Percentiles rank a stretch among this genome's conserved stretches.
These are phyloP conservation scores for Dreissena polymorpha DNA, from an alignment of 1,140 invertebrate genomes.

Conservation along the genomic window DNA sequence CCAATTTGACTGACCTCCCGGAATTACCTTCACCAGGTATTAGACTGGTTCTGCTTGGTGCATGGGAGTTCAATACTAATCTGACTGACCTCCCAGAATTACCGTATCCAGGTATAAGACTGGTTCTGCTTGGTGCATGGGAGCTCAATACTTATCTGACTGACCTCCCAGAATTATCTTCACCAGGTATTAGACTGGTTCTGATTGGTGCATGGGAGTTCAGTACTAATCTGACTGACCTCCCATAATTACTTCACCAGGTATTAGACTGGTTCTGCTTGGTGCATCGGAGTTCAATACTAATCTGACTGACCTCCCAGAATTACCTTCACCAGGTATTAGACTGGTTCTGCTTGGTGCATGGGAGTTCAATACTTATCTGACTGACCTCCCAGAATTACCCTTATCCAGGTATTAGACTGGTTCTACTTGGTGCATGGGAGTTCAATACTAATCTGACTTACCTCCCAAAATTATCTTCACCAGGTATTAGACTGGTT, in stretches of 20 bases:
- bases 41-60: not conserved
- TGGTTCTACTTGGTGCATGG: no score
- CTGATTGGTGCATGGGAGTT: no score
- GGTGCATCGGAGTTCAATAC: not conserved
- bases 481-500: slow-evolving; percentile 27
- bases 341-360: no score
- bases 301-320: slow-evolving; percentile 44
- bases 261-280: slow-evolving; percentile 1
- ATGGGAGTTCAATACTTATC: not conserved
- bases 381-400: slow-evolving; percentile 36
- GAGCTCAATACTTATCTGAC: slow-evolving; percentile 24
- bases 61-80: slow-evolving; percentile 11
- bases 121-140: no score
- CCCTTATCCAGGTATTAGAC: slow-evolving; percentile 34
- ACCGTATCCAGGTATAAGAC: slow-evolving; percentile 32
- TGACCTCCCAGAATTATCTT: slow-evolving; percentile 29
- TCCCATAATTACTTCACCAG: slow-evolving; percentile 36
- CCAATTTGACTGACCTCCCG: slow-evolving; percentile 43
- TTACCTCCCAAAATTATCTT: slow-evolving; percentile 24
- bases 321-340: slow-evolving; percentile 40
- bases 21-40: slow-evolving; percentile 40
- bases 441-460: slow-evolving; percentile 33
- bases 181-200: slow-evolving; percentile 27
- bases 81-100: slow-evolving; percentile 38
- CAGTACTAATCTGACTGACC: slow-evolving; percentile 38